Base-by-base conservation (phyloP, 1,140 invertebrate genomes). In the Diachasmimorpha longicaudata region DNA sequence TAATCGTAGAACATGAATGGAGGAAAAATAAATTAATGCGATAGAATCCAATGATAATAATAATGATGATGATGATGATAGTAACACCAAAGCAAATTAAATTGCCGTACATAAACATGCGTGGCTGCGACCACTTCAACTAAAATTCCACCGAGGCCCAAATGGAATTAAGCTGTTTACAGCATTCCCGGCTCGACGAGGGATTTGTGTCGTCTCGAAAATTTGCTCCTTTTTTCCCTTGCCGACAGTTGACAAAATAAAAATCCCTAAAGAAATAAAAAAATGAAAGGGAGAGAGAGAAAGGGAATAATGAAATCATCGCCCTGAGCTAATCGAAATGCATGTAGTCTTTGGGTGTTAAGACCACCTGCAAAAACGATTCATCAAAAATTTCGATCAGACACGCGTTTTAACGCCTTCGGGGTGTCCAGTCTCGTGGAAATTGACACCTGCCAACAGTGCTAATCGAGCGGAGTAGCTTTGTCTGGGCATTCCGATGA, bases 71-170 rank as follows among this genome's bases (percentile, higher is more conserved):
- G n/a, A 66, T 0, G 8, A 42, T 5, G 19, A 39, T 66, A n/a
- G 42, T 48, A 44, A 37, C 19, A 42, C n/a, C 58, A 16, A 42
- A 73, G 37, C 55, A 31, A 37, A 74, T 70, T 63, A 68, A 74
- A 74, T 68, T 31, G 39, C 68, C 77, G 77, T 71, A 75, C 71
- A 70, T 75, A 72, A 75, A 72, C 77, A 78, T 77, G 80, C 80
- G 79, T 68, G 73, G 72, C 66, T 25, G 68, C 52, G 42, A 79
- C 75, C 80, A 81, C 85, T 88, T 84, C 83, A 85, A 86, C 85
- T 85, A 85, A 86, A 81, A 87, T 87, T 88, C 86, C 87, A 73
- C 36, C 83, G 82, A 81, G 83, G 82, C 80, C 70, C 81, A 68
- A 78, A 68, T 77, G 79, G 80, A 85, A 86, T 83, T 81, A 85